phyloP scores from a whole-genome alignment of 2,888 invertebrate genomes.

The Apodemia hepburni region DNA sequence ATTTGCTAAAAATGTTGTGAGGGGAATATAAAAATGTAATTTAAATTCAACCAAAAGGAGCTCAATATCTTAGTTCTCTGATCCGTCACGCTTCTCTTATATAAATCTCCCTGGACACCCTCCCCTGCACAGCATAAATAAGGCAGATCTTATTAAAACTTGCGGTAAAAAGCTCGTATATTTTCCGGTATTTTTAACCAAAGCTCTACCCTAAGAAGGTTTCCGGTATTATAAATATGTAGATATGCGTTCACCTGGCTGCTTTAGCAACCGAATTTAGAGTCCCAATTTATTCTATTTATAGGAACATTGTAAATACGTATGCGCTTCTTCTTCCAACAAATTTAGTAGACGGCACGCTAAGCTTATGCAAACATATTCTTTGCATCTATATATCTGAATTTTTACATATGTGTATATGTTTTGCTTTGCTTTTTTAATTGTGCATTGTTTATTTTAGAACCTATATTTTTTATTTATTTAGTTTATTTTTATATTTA shows the following conservation, averaged over 20 bases:
- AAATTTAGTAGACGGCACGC: not conserved
- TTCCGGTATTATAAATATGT: constrained; percentile 77
- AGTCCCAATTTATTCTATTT: constrained; percentile 68
- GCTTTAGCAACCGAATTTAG: constrained; percentile 68
- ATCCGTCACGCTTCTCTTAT: constrained; percentile 70
- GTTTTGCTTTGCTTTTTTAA: no score
- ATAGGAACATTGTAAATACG: constrained; percentile 76
- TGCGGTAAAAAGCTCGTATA: constrained; percentile 61
- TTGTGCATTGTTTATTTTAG: no score
- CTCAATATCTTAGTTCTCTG: constrained; percentile 50
- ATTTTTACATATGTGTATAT: no score
- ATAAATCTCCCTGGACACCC: constrained; percentile 65
- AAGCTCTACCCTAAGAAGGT: constrained; percentile 65
- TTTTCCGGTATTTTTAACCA: constrained; percentile 70
- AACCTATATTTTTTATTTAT: no score
- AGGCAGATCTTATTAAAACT: constrained; percentile 77
- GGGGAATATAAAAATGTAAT: constrained; percentile 47
- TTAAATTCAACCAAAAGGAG: constrained; percentile 51
- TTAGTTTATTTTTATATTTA: no score
- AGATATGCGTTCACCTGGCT: constrained; percentile 77
- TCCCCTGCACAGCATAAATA: constrained; percentile 71
- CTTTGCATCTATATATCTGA: not conserved
- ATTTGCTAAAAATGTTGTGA: not conserved
- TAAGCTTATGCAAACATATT: not conserved
- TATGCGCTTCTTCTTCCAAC: constrained; percentile 31